Evolutionary conservation across 2,113 vertebrate species (phyloP), one percentile per base, ranked within the genome.

Genomic region (Chloropsis hardwickii): DNA sequence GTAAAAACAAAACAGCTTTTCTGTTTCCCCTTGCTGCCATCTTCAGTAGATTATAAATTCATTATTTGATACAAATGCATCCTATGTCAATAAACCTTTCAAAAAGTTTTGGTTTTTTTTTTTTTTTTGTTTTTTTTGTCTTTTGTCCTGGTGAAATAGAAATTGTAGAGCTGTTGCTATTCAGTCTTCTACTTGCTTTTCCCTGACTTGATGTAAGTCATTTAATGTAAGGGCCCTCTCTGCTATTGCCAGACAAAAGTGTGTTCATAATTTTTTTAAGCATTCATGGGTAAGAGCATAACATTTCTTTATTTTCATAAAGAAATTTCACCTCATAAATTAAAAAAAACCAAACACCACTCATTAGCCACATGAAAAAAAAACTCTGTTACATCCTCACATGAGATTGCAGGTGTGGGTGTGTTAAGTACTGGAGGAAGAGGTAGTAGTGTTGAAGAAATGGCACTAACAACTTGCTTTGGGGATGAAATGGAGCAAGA

Each of bases 301-400:
- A 10, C 18, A 47, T 42, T 29, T 81, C 14, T 72, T 83, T 66
- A 28, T 58, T 73, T 56, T 5, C 23, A n/a, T n/a, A n/a, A n/a
- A n/a, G n/a, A n/a, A n/a, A n/a, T n/a, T n/a, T n/a, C n/a, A n/a
- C 8, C 13, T 61, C 29, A 73, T 44, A 57, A 76, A 72, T 60
- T 37, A 29, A 67, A 70, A 56, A 9, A 23, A 2, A 1, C 2
- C 5, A n/a, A n/a, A n/a, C n/a, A 33, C 13, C 18, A 25, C 6
- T 56, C 19, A 33, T 5, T 64, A 42, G 14, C 31, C 10, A 25
- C 24, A 31, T 14, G n/a, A 42, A n/a, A n/a, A 42, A 14, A 40
- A 22, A 14, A 2, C 8, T n/a, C 4, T 37, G 3, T 57, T 85
- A 6, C 12, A 22, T n/a, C 23, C 28, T 47, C 12, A 12, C 14